Evolutionary conservation across 2,113 vertebrate species (phyloP).

Genomic region (Seriola dumerili): DNA sequence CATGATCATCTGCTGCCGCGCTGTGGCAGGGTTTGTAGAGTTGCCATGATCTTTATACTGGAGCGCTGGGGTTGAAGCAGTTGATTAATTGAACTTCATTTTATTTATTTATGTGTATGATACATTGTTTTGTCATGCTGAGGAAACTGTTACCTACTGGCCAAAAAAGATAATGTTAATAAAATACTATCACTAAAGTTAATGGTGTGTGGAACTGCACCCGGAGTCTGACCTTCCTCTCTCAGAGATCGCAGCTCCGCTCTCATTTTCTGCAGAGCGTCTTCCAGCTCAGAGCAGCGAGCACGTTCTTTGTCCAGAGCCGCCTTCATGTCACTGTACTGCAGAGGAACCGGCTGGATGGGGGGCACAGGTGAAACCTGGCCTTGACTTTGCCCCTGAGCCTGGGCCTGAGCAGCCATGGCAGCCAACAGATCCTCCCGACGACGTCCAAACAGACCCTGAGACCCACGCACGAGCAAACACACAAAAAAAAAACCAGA

Average conservation of each 20-base stretch:
- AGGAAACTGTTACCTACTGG: neutral
- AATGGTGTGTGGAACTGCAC: neutral
- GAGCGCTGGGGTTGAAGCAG: slow-evolving; percentile 83
- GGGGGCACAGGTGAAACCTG: slow-evolving; percentile 87
- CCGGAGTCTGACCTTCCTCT: slow-evolving; percentile 90
- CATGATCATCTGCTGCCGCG: slow-evolving; percentile 97
- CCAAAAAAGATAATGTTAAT: neutral
- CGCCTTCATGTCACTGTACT: slow-evolving; percentile 97
- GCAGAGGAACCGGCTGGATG: slow-evolving; percentile 89
- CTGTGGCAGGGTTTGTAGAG: slow-evolving; percentile 88
- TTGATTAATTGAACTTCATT: neutral
- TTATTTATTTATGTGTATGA: neutral
- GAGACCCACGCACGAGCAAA: slow-evolving; percentile 63
- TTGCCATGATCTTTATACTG: slow-evolving; percentile 95
- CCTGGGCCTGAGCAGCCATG: slow-evolving; percentile 87
- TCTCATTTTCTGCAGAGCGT: slow-evolving; percentile 97
- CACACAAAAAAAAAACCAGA: neutral
- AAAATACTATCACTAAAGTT: neutral
- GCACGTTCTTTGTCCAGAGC: slow-evolving; percentile 97
- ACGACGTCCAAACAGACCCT: slow-evolving; percentile 98
- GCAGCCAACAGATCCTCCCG: slow-evolving; percentile 96
- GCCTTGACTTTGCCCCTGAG: slow-evolving; percentile 73
- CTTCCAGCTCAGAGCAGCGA: slow-evolving; percentile 95
- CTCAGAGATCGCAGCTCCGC: slow-evolving; percentile 93
- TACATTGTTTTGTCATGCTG: neutral